Conservation (phyloP, 2,888 invertebrate genomes). For the Erebia aethiops region DNA sequence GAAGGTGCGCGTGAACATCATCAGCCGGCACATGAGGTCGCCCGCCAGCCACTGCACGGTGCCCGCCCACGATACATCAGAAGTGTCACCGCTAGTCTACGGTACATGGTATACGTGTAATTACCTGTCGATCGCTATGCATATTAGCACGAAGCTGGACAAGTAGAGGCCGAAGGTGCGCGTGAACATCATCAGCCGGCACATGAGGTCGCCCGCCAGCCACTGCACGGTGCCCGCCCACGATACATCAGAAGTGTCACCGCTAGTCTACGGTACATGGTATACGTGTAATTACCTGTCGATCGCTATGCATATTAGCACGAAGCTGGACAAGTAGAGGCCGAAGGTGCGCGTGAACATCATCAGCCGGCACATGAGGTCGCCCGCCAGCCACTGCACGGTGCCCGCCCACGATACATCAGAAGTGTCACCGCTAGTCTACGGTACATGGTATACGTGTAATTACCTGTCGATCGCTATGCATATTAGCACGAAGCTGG, state of each 20-base stretch:
- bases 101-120: too few species aligned
- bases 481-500: constrained; percentile 94
- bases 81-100: constrained; percentile 94
- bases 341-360: constrained; percentile 94
- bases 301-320: constrained; percentile 93
- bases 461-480: constrained; percentile 88
- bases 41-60: constrained; percentile 95
- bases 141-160: constrained; percentile 93
- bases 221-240: constrained; percentile 95
- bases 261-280: too few species aligned
- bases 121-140: constrained; percentile 89
- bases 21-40: constrained; percentile 91
- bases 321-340: constrained; percentile 92
- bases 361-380: constrained; percentile 92
- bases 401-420: constrained; percentile 93
- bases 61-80: constrained; percentile 92
- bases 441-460: too few species aligned
- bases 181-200: constrained; percentile 93
- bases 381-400: constrained; percentile 93
- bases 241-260: constrained; percentile 92
- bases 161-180: constrained; percentile 93
- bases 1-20: constrained; percentile 94
- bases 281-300: constrained; percentile 67
- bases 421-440: constrained; percentile 94
- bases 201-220: constrained; percentile 92